Percentiles rank a stretch among this genome's conserved stretches.
phyloP scores from a whole-genome alignment of 1,140 invertebrate species.

The Oryzaephilus surinamensis region DNA sequence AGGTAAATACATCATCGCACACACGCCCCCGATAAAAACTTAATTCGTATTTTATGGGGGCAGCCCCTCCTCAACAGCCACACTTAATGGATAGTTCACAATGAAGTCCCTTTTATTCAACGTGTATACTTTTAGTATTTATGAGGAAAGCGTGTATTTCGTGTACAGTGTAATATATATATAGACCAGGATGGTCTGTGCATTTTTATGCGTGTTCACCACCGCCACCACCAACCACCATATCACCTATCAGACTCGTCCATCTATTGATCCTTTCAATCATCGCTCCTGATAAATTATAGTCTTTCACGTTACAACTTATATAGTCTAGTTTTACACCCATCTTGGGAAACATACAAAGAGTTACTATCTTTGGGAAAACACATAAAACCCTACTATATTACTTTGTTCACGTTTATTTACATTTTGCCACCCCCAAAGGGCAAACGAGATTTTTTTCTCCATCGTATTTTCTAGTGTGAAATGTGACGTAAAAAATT shows the following conservation, averaged over 20 bases:
- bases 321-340: too few species aligned
- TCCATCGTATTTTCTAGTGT: too few species aligned
- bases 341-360: too few species aligned
- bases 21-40: slow-evolving; percentile 20
- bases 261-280: slow-evolving; percentile 13
- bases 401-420: too few species aligned
- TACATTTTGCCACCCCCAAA: too few species aligned
- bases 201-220: slow-evolving; percentile 12
- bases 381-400: too few species aligned
- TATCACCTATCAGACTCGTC: slow-evolving; percentile 14
- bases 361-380: too few species aligned
- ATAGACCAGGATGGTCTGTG: slow-evolving; percentile 12
- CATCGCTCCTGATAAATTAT: slow-evolving; percentile 14
- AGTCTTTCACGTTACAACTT: slow-evolving; percentile 9
- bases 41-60: slow-evolving; percentile 19
- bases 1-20: slow-evolving; percentile 16
- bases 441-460: too few species aligned
- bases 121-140: slow-evolving; percentile 9
- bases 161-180: too few species aligned
- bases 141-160: too few species aligned
- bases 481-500: too few species aligned
- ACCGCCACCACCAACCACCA: too few species aligned
- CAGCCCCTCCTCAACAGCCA: slow-evolving; percentile 14
- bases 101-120: slow-evolving; percentile 13
- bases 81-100: slow-evolving; percentile 18